These are phyloP conservation scores for Tragelaphus imberbis DNA, from an alignment of 2,113 vertebrate species.

Conservation along the genomic window DNA sequence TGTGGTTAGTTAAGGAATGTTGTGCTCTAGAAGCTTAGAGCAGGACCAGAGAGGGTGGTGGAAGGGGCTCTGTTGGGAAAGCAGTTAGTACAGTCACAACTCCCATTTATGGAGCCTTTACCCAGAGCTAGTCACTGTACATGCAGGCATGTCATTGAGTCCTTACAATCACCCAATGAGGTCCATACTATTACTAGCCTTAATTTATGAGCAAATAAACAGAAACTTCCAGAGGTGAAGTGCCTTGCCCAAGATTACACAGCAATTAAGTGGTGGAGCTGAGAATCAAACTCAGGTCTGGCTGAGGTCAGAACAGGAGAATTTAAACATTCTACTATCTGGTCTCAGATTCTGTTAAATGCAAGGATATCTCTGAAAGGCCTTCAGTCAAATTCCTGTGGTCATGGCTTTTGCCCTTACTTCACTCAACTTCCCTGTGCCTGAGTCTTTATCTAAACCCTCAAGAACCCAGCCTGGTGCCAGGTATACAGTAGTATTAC, in stretches of 20 bases:
- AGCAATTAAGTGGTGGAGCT: not conserved
- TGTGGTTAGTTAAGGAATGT: not conserved
- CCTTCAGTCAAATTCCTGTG: not conserved
- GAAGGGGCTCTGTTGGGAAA: not conserved
- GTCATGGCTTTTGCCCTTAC: not conserved
- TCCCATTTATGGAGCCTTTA: not conserved
- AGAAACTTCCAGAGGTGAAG: conserved; percentile 10
- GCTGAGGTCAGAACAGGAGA: not conserved
- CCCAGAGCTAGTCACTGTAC: not conserved
- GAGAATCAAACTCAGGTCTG: conserved; percentile 6
- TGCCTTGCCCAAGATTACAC: not conserved
- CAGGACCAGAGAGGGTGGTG: not conserved
- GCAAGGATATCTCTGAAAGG: not conserved
- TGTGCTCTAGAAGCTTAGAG: not conserved
- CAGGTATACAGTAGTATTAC: not conserved
- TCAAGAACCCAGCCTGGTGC: not conserved
- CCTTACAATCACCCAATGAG: not conserved
- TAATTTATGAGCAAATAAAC: conserved; percentile 16
- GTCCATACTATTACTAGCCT: not conserved
- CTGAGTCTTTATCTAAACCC: not conserved
- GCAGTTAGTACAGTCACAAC: not conserved
- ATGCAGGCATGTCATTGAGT: not conserved
- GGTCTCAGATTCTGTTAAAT: not conserved
- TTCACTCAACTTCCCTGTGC: not conserved
- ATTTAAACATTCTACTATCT: not conserved